Conservation (phyloP, 2,888 invertebrate genomes). For the Amitus sp. region DNA sequence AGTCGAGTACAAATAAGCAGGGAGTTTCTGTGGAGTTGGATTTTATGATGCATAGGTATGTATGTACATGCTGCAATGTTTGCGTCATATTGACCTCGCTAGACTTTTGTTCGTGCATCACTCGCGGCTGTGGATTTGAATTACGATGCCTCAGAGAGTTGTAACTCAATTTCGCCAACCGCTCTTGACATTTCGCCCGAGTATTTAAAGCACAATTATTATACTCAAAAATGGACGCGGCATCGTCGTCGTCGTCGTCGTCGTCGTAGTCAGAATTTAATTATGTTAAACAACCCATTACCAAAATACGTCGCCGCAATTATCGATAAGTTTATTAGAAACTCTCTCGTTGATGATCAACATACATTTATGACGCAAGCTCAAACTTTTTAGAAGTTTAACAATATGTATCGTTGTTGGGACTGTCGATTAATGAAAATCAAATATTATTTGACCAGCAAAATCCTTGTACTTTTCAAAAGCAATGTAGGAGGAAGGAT, state of each 20-base stretch:
- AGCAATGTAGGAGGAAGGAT: too few relatives aligned
- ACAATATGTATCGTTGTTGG: too few relatives aligned
- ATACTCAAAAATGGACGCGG: not conserved
- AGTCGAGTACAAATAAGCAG: not conserved
- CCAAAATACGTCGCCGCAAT: not conserved
- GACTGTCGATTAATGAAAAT: too few relatives aligned
- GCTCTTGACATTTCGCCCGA: slow-evolving; percentile 27
- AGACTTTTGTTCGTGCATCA: slow-evolving; percentile 15
- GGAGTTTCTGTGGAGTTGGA: not conserved
- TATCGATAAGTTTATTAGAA: not conserved
- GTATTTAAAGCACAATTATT: slow-evolving; percentile 2
- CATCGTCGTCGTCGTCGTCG: too few relatives aligned
- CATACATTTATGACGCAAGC: too few relatives aligned
- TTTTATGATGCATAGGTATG: not conserved
- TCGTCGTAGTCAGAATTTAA: not conserved
- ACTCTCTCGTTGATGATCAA: too few relatives aligned
- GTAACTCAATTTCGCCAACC: slow-evolving; percentile 51
- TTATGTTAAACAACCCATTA: not conserved
- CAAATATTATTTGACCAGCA: too few relatives aligned
- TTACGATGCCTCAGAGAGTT: slow-evolving; percentile 39
- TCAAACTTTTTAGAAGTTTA: too few relatives aligned
- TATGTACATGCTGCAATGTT: not conserved
- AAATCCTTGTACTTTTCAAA: too few relatives aligned
- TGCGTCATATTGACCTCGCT: not conserved
- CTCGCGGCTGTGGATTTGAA: slow-evolving; percentile 28